phyloP scores from a whole-genome alignment of 30 jellyfish, hydroid and myxozoan genomes.

The Aurelia aurita complex sp. Pacific region DNA sequence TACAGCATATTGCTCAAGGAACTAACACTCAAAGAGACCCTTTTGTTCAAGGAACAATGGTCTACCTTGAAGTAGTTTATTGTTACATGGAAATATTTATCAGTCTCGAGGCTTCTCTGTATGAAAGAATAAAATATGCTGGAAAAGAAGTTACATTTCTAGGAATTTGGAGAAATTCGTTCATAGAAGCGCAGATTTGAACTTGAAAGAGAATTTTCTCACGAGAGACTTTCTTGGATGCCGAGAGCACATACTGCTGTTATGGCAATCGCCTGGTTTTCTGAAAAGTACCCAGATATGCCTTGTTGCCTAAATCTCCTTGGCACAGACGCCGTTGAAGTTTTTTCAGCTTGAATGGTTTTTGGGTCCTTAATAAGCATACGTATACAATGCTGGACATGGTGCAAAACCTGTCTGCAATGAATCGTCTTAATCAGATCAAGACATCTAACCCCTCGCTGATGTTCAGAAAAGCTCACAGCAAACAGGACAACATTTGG shows the following conservation, averaged over 20 bases:
- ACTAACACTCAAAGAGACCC: conserved; percentile 34
- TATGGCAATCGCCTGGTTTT: conserved; percentile 30
- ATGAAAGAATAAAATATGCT: conserved; percentile 35
- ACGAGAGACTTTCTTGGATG: conserved; percentile 35
- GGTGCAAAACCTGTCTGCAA: conserved; percentile 54
- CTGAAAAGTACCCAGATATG: conserved; percentile 18
- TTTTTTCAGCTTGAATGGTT: conserved; percentile 48
- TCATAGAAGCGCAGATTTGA: background rate
- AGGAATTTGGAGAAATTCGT: conserved; percentile 59
- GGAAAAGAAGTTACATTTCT: conserved; percentile 34
- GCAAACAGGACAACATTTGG: conserved; percentile 62
- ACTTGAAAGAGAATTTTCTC: conserved; percentile 34
- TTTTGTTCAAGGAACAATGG: conserved; percentile 32
- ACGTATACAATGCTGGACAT: conserved; percentile 47
- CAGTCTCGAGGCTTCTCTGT: conserved; percentile 31
- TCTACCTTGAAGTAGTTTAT: conserved; percentile 20
- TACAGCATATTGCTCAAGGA: conserved; percentile 1
- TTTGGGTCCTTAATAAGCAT: conserved; percentile 34
- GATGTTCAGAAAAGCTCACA: conserved; percentile 45
- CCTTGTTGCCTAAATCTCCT: conserved; percentile 34
- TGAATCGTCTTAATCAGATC: conserved; percentile 36
- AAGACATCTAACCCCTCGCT: conserved; percentile 32
- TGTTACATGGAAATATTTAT: conserved; percentile 35
- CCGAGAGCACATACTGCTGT: conserved; percentile 46
- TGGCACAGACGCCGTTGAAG: conserved; percentile 50